A percentile compares a stretch with the other conserved stretches of the same genome.
Evolutionary conservation across 2,888 invertebrate genomes (phyloP).

Genomic region (Drosophila percnosoma): DNA sequence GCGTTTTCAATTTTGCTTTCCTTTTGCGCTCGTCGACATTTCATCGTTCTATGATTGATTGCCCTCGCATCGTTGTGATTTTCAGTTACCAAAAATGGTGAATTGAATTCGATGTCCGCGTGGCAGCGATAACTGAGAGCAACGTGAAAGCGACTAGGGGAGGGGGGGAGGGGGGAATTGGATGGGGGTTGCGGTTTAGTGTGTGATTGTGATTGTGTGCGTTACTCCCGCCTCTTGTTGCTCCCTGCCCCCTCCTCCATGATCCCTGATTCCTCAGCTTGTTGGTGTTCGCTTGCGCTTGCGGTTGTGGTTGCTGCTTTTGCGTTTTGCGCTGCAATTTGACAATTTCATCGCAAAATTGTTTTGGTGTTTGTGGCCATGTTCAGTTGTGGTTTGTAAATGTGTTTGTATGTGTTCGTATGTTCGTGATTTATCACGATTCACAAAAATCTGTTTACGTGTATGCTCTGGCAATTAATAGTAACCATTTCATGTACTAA

Average conservation of each 20-base stretch:
- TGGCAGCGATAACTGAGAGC: not conserved
- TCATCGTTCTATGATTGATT: slow-evolving; percentile 82
- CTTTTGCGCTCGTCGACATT: slow-evolving; percentile 59
- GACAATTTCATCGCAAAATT: slow-evolving; percentile 80
- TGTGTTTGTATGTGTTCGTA: slow-evolving; percentile 6
- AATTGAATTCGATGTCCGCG: slow-evolving; percentile 67
- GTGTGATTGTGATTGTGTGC: slow-evolving; percentile 13
- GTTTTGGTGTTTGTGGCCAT: slow-evolving; percentile 78
- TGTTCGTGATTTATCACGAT: slow-evolving; percentile 62
- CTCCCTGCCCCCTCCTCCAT: not conserved
- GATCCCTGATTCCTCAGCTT: not conserved
- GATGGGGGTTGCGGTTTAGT: not conserved
- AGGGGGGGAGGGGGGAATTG: not conserved
- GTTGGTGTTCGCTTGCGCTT: slow-evolving; percentile 64
- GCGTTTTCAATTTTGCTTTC: slow-evolving; percentile 46
- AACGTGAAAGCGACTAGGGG: not conserved
- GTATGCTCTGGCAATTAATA: slow-evolving; percentile 57
- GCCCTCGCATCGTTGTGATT: slow-evolving; percentile 74
- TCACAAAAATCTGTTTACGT: slow-evolving; percentile 51
- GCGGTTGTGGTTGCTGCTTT: slow-evolving; percentile 74
- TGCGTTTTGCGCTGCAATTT: slow-evolving; percentile 76
- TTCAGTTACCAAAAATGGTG: slow-evolving; percentile 74
- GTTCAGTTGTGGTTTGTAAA: slow-evolving; percentile 53
- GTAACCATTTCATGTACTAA: slow-evolving; percentile 23
- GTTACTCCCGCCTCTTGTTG: not conserved